Evolutionary conservation across 2,888 invertebrate genomes (phyloP).

Genomic region (Drosophila vallismaia): DNA sequence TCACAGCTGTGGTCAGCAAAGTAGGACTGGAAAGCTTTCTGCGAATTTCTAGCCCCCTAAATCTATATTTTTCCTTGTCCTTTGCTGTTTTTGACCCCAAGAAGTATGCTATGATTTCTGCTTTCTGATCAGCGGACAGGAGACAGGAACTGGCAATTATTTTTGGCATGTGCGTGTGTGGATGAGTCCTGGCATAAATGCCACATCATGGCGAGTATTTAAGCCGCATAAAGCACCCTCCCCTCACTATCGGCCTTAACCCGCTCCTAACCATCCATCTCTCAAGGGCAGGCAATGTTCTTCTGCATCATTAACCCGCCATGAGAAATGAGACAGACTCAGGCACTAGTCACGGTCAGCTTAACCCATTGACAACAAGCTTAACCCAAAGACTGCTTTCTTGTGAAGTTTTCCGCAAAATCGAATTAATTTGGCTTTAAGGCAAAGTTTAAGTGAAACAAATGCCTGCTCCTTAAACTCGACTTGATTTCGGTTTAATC

Average conservation of each 20-base stretch:
- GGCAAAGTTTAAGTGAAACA: slow-evolving; percentile 23
- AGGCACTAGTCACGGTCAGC: slow-evolving; percentile 39
- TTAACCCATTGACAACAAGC: slow-evolving; percentile 17
- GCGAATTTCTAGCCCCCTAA: too few relatives aligned
- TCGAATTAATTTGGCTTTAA: slow-evolving; percentile 37
- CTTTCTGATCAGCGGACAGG: slow-evolving; percentile 20
- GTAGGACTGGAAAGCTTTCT: background rate
- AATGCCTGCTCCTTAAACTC: slow-evolving; percentile 13
- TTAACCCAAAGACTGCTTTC: slow-evolving; percentile 5
- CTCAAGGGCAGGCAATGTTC: slow-evolving; percentile 66
- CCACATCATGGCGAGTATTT: slow-evolving; percentile 47
- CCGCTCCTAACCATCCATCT: slow-evolving; percentile 38
- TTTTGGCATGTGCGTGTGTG: slow-evolving; percentile 3
- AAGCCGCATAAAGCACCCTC: slow-evolving; percentile 1
- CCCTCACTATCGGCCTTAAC: slow-evolving; percentile 5
- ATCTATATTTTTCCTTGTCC: too few relatives aligned
- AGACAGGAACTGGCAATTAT: slow-evolving; percentile 57
- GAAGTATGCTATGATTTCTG: slow-evolving; percentile 51
- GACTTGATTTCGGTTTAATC: slow-evolving; percentile 18
- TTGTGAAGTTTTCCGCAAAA: slow-evolving; percentile 5
- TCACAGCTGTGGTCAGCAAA: background rate
- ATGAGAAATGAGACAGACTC: slow-evolving; percentile 28
- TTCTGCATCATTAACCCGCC: slow-evolving; percentile 67
- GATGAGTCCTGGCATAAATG: slow-evolving; percentile 33
- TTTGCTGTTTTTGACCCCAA: slow-evolving; percentile 18